These are phyloP conservation scores for Gallinago media DNA, from an alignment of 2,113 vertebrate species.

Conservation along the genomic window DNA sequence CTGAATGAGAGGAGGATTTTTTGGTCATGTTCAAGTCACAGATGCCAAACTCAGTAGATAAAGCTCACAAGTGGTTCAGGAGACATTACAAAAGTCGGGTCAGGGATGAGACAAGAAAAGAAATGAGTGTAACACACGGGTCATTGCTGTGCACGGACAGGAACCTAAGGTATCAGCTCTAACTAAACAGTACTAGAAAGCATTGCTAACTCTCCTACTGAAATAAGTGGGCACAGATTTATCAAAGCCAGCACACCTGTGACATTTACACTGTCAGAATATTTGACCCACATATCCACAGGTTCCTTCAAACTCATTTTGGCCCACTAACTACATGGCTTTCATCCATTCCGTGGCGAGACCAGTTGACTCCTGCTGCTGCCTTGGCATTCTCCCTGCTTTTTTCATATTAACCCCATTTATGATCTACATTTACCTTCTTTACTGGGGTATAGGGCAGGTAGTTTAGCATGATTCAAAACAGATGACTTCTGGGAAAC, in stretches of 20 bases:
- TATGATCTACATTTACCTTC: neutral
- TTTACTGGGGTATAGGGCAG: neutral
- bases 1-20: neutral
- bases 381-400: neutral
- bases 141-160: neutral
- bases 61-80: neutral
- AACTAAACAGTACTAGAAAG: conserved; percentile 13
- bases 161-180: neutral
- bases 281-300: neutral
- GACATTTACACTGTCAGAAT: neutral
- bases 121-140: neutral
- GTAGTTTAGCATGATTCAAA: neutral
- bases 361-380: neutral
- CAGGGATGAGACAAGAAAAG: neutral
- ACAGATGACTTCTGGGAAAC: neutral
- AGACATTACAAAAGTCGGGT: neutral
- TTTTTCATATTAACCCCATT: neutral
- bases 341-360: neutral
- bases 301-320: neutral
- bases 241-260: neutral
- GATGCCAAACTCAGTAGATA: neutral
- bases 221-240: neutral
- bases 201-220: neutral
- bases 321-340: neutral
- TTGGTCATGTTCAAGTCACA: neutral